Conservation (phyloP, 2,113 vertebrate species). For the Dunckerocampus dactyliophorus region DNA sequence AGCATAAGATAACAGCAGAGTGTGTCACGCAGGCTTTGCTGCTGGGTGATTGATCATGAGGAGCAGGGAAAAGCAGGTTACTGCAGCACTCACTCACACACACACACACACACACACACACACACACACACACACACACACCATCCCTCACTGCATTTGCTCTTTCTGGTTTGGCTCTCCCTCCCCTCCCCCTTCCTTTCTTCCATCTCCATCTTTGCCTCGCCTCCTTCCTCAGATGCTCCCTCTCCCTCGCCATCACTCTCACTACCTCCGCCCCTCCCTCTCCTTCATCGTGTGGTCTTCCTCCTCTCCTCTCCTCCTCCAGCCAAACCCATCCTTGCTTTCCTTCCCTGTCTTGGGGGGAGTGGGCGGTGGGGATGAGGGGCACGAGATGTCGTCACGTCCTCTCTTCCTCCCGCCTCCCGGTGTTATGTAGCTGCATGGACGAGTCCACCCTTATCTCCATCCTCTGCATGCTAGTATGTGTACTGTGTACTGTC, state of each 20-base stretch:
- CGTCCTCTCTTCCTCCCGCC: slow-evolving; percentile 38
- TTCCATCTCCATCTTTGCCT: slow-evolving; percentile 44
- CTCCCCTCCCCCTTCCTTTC: slow-evolving; percentile 24
- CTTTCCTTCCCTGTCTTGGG: background rate
- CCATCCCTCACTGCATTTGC: slow-evolving; percentile 29
- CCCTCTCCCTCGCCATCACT: slow-evolving; percentile 41
- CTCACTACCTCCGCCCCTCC: slow-evolving; percentile 11
- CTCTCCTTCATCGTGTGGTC: slow-evolving; percentile 35
- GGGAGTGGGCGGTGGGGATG: background rate
- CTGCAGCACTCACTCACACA: slow-evolving; percentile 51
- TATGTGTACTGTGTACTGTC: no score
- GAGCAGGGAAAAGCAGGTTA: slow-evolving; percentile 71
- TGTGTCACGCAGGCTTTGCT: slow-evolving; percentile 51
- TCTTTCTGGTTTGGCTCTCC: slow-evolving; percentile 31
- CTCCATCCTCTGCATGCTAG: no score
- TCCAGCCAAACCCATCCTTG: slow-evolving; percentile 34
- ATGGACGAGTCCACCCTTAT: no score
- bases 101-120: slow-evolving; percentile 14
- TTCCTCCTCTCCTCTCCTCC: slow-evolving; percentile 33
- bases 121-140: slow-evolving; percentile 20
- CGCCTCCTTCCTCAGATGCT: slow-evolving; percentile 33
- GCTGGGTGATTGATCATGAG: slow-evolving; percentile 65
- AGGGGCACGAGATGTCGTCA: slow-evolving; percentile 40
- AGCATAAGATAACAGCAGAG: slow-evolving; percentile 28
- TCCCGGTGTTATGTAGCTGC: slow-evolving; percentile 12